These are phyloP conservation scores for Embiotoca jacksoni DNA, from an alignment of 2,113 vertebrate genomes.

Conservation along the genomic window DNA sequence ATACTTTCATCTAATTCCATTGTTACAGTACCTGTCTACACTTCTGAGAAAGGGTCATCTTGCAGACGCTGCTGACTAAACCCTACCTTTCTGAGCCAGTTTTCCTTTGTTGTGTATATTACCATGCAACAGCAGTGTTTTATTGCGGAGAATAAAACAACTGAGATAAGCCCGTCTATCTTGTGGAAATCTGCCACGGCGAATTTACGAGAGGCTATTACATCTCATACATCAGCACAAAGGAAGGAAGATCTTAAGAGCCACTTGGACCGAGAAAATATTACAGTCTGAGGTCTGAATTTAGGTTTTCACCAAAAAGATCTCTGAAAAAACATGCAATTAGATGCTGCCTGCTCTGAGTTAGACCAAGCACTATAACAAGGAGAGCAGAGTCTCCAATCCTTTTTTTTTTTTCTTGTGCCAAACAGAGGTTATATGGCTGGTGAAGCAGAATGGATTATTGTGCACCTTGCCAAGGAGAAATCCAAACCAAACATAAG, in stretches of 20 bases:
- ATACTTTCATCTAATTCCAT: slow-evolving; percentile 5
- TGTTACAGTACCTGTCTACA: neutral
- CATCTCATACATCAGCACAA: slow-evolving; percentile 16
- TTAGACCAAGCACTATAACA: slow-evolving; percentile 10
- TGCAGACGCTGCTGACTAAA: slow-evolving; percentile 18
- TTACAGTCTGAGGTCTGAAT: slow-evolving; percentile 9
- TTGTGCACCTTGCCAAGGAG: slow-evolving; percentile 6
- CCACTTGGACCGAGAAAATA: slow-evolving; percentile 36
- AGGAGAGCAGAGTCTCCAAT: neutral
- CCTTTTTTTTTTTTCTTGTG: slow-evolving; percentile 4
- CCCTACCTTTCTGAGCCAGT: neutral
- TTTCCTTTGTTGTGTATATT: slow-evolving; percentile 37
- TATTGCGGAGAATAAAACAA: slow-evolving; percentile 61
- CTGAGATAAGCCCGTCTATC: slow-evolving; percentile 57
- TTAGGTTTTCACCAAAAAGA: slow-evolving; percentile 37
- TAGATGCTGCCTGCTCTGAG: neutral
- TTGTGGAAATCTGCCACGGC: slow-evolving; percentile 43
- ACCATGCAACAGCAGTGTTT: slow-evolving; percentile 44
- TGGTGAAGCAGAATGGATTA: slow-evolving; percentile 12
- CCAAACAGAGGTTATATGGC: slow-evolving; percentile 14
- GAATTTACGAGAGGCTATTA: slow-evolving; percentile 55
- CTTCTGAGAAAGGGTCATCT: slow-evolving; percentile 15
- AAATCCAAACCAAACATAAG: slow-evolving; percentile 15
- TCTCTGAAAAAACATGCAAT: slow-evolving; percentile 25
- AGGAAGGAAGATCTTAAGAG: slow-evolving; percentile 31